Evolutionary conservation across 2,888 invertebrate species (phyloP), one percentile per base, ranked within the genome.

Genomic region (Lasiommata megera): DNA sequence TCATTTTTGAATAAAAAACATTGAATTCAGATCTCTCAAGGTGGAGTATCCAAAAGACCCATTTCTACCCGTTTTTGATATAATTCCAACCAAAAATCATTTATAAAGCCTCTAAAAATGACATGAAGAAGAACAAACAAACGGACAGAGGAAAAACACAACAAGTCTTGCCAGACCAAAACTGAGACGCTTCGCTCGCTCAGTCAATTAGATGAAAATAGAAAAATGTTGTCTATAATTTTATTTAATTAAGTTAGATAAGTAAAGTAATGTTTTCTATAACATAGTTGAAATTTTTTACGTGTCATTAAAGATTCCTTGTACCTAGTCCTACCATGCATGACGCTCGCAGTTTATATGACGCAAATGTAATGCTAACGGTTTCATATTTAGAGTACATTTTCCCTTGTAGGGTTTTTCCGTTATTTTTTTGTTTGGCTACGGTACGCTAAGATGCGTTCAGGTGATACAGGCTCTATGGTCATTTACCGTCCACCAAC

Each of bases 401-500:
- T 54, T 58, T 61, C 6, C 41, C 38, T 8, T 52, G 51, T 28
- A 51, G 28, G 16, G 14, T n/a, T 53, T 56, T 34, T 44, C 23
- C 17, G 46, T 41, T 59, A 43, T 53, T 60, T 58, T 60, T 59
- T 60, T 58, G 43, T 60, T 59, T 61, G 40, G 54, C 48, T 40
- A 50, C 50, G 55, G 56, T 60, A 53, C 56, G 56, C 36, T 56
- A 59, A 66, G 67, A 65, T 68, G 65, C 64, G 63, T 64, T 63
- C 68, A 70, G 71, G 72, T 69, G 68, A 65, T 67, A 69, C 64
- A 59, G 69, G 67, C 72, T 52, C 68, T 76, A 73, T 82, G 82
- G 82, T 79, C 86, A 86, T 81, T 87, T 82, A 79, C 76, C 72
- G 78, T 73, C 75, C 71, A 72, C 73, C 76, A 71, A 77, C 76